Evolutionary conservation across 2,888 invertebrate genomes (phyloP).

Genomic region (Automeris io): DNA sequence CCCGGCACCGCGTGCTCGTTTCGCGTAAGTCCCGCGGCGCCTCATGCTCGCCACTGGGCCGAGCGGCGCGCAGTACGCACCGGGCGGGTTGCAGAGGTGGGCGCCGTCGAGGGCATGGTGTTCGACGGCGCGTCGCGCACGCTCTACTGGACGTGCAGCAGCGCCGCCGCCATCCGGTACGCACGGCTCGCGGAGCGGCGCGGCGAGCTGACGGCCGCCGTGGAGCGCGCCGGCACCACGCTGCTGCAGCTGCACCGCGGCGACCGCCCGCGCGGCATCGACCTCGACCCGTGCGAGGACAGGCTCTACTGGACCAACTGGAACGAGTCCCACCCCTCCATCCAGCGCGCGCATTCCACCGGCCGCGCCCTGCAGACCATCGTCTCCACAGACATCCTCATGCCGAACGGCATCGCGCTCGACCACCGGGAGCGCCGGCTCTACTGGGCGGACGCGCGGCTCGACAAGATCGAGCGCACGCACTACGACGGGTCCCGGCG

Average conservation of each 20-base stretch:
- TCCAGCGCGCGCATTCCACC: conserved; percentile 85
- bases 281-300: conserved; percentile 85
- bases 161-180: conserved; percentile 75
- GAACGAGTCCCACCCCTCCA: conserved; percentile 87
- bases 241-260: conserved; percentile 81
- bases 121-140: conserved; percentile 82
- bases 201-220: conserved; percentile 10
- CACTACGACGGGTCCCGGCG: conserved; percentile 84
- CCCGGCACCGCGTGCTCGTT: conserved; percentile 81
- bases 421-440: conserved; percentile 85
- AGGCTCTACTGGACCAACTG: conserved; percentile 94
- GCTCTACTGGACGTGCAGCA: conserved; percentile 92
- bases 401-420: conserved; percentile 90
- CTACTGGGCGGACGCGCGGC: conserved; percentile 91
- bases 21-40: conserved; percentile 70
- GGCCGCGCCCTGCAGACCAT: conserved; percentile 83
- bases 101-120: conserved; percentile 91
- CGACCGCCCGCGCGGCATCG: conserved; percentile 91
- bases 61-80: neutral
- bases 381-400: conserved; percentile 84
- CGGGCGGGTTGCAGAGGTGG: conserved; percentile 76
- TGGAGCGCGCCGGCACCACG: conserved; percentile 46
- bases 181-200: conserved; percentile 19
- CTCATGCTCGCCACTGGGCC: neutral
- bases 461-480: conserved; percentile 89